phyloP scores from a whole-genome alignment of 2,113 vertebrate species.

The Rissa tridactyla region DNA sequence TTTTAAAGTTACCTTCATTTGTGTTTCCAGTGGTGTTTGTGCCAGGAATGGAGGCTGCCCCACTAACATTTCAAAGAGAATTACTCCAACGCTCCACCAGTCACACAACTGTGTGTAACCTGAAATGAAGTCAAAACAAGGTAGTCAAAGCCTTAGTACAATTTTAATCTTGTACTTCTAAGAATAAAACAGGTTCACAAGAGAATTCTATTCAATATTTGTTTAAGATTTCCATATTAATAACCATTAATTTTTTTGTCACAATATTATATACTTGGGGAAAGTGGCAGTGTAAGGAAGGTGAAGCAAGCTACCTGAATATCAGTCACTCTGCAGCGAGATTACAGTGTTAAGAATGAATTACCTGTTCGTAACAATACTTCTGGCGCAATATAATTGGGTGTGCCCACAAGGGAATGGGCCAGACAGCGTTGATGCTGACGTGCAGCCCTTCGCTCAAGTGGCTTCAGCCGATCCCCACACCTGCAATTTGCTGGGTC shows the following conservation, averaged over 20 bases:
- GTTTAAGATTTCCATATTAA: not conserved
- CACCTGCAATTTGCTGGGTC: constrained; percentile 90
- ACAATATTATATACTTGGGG: not conserved
- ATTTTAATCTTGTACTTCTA: not conserved
- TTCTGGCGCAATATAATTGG: constrained; percentile 97
- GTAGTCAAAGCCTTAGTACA: not conserved
- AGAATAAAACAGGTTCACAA: not conserved
- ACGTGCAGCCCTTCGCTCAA: constrained; percentile 90
- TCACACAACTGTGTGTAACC: constrained; percentile 97
- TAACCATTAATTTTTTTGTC: not conserved
- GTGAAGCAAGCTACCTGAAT: not conserved
- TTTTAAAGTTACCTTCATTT: constrained; percentile 89
- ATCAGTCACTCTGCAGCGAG: not conserved
- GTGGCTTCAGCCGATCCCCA: constrained; percentile 89
- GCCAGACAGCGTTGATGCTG: constrained; percentile 97
- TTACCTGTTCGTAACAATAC: constrained; percentile 94
- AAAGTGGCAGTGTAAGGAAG: not conserved
- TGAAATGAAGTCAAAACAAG: constrained; percentile 46
- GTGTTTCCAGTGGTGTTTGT: constrained; percentile 94
- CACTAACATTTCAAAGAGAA: constrained; percentile 98
- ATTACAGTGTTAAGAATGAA: not conserved
- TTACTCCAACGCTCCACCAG: constrained; percentile 99
- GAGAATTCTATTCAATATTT: not conserved
- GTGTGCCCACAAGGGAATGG: constrained; percentile 95
- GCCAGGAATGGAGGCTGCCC: constrained; percentile 98